Percentiles rank a stretch among this genome's conserved stretches.
These are phyloP conservation scores for Epirrhoe alternata DNA, from an alignment of 2,888 invertebrate species.

Conservation along the genomic window DNA sequence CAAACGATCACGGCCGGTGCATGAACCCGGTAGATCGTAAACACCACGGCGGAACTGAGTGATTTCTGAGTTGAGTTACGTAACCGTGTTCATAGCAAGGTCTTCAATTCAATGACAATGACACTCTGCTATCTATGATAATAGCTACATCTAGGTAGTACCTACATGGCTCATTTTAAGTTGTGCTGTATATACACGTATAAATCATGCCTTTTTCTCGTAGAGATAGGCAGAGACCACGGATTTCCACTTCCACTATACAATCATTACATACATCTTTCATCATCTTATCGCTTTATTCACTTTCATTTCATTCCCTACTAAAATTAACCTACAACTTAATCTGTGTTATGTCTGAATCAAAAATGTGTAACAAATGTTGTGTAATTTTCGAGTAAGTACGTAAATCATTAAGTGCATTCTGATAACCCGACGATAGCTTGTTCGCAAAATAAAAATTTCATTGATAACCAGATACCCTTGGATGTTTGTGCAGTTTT, in stretches of 20 bases:
- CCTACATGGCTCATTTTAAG: too few relatives aligned
- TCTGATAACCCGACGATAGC: neutral
- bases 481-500: slow-evolving; percentile 15
- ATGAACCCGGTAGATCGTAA: slow-evolving; percentile 69
- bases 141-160: neutral
- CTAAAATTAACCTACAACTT: too few relatives aligned
- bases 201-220: too few relatives aligned
- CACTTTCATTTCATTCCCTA: too few relatives aligned
- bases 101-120: slow-evolving; percentile 39
- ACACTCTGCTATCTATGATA: slow-evolving; percentile 9
- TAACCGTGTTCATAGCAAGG: slow-evolving; percentile 61
- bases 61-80: slow-evolving; percentile 60
- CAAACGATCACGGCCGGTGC: slow-evolving; percentile 66
- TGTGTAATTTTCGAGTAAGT: neutral
- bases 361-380: too few relatives aligned
- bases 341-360: too few relatives aligned
- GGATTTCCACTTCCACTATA: too few relatives aligned
- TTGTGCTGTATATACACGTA: too few relatives aligned
- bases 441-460: neutral
- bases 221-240: too few relatives aligned
- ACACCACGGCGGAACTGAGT: slow-evolving; percentile 65
- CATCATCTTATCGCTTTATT: too few relatives aligned
- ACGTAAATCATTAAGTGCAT: slow-evolving; percentile 12
- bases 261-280: too few relatives aligned
- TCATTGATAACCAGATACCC: slow-evolving; percentile 16